Conservation (phyloP, 2,113 vertebrate species). For the Psilopsiagon aymara region DNA sequence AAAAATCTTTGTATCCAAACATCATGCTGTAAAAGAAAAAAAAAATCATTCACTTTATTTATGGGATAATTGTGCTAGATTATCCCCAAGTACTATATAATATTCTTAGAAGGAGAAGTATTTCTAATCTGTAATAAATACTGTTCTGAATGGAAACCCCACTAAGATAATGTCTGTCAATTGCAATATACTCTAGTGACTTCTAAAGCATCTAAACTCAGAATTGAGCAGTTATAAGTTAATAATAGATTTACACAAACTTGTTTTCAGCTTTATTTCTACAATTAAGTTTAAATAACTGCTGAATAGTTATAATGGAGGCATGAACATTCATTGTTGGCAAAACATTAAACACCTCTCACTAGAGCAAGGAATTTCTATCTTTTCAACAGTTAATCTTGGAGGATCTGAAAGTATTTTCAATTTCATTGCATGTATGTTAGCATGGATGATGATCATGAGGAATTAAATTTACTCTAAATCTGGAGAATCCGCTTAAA, state of each 20-base stretch:
- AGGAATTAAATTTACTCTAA: neutral
- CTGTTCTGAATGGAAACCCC: neutral
- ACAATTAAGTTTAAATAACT: slow-evolving; percentile 19
- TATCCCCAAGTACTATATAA: neutral
- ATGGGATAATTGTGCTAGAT: neutral
- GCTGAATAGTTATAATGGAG: neutral
- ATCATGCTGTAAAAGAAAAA: neutral
- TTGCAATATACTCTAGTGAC: neutral
- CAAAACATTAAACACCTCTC: slow-evolving; percentile 2
- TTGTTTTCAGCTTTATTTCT: slow-evolving; percentile 16
- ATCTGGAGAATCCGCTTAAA: neutral
- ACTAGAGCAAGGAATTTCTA: neutral
- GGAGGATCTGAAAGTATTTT: neutral
- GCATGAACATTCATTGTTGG: neutral
- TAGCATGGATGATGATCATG: neutral
- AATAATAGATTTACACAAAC: slow-evolving; percentile 10
- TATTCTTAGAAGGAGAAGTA: neutral
- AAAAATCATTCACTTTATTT: neutral
- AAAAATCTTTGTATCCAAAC: neutral
- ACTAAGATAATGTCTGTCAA: neutral
- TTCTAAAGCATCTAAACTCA: neutral
- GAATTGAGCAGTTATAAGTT: neutral
- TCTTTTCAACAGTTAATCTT: neutral
- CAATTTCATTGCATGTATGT: neutral
- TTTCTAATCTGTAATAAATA: slow-evolving; percentile 20